Percentiles rank a stretch among this genome's conserved stretches.
Evolutionary conservation across 1,140 invertebrate species (phyloP).

Genomic region (Neodiprion virginianus): DNA sequence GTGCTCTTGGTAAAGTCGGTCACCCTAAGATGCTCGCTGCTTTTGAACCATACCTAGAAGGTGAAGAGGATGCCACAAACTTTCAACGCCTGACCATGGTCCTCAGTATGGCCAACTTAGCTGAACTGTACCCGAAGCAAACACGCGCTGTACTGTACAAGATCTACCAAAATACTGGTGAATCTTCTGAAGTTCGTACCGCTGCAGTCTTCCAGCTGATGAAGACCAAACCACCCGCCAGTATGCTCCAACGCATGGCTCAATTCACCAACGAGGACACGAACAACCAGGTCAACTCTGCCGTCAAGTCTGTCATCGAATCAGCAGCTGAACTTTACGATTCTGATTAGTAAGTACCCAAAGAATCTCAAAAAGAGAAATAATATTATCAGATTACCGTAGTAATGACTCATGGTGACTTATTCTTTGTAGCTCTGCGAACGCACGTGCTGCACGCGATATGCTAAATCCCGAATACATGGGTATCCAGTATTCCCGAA

Average conservation of each 20-base stretch:
- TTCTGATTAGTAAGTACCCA: conserved; percentile 49
- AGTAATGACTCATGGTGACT: not conserved
- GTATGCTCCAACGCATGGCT: conserved; percentile 74
- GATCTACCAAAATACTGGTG: conserved; percentile 70
- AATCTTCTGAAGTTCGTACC: conserved; percentile 69
- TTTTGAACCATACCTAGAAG: conserved; percentile 74
- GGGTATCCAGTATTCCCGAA: conserved; percentile 62
- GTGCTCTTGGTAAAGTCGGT: conserved; percentile 69
- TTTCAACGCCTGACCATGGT: conserved; percentile 71
- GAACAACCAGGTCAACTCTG: conserved; percentile 67
- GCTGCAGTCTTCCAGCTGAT: conserved; percentile 68
- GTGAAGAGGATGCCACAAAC: conserved; percentile 60
- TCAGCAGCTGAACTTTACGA: conserved; percentile 56
- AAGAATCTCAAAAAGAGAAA: too few species aligned
- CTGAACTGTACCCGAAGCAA: conserved; percentile 56
- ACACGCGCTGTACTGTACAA: conserved; percentile 68
- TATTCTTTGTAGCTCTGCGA: conserved; percentile 40
- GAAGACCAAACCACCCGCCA: conserved; percentile 64
- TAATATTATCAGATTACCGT: too few species aligned
- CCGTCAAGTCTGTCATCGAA: conserved; percentile 66
- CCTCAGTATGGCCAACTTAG: conserved; percentile 60
- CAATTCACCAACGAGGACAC: conserved; percentile 69
- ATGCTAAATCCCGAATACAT: conserved; percentile 65
- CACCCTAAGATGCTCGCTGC: conserved; percentile 66
- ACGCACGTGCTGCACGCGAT: conserved; percentile 63